Percentiles rank a stretch among this genome's conserved stretches.
phyloP scores from a whole-genome alignment of 2,888 invertebrate genomes.

The Lymantria dispar region DNA sequence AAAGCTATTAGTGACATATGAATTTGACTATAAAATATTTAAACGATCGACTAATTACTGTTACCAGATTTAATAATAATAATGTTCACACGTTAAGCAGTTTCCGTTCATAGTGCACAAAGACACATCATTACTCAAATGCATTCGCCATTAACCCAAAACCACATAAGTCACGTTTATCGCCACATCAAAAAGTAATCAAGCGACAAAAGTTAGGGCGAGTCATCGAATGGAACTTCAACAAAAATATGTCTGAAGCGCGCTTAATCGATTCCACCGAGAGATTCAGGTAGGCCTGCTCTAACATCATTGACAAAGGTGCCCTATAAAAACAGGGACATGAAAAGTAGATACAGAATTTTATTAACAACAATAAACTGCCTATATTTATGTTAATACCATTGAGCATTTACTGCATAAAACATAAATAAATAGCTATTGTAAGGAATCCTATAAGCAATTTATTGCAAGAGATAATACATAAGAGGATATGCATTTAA shows the following conservation, averaged over 20 bases:
- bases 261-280: conserved; percentile 66
- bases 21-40: neutral
- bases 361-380: conserved; percentile 45
- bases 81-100: conserved; percentile 68
- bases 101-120: conserved; percentile 64
- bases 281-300: conserved; percentile 47
- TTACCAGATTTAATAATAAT: conserved; percentile 16
- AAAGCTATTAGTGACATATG: too few species aligned
- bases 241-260: conserved; percentile 59
- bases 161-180: conserved; percentile 81
- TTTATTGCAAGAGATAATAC: conserved; percentile 15
- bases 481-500: conserved; percentile 4
- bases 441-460: conserved; percentile 16
- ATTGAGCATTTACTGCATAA: conserved; percentile 22
- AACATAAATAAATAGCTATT: conserved; percentile 24
- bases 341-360: conserved; percentile 41
- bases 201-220: conserved; percentile 71
- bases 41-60: neutral
- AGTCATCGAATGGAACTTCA: conserved; percentile 58
- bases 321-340: conserved; percentile 48
- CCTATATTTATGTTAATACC: conserved; percentile 36
- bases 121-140: conserved; percentile 70
- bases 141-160: conserved; percentile 60
- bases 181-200: conserved; percentile 80
- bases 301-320: conserved; percentile 55